phyloP scores from a whole-genome alignment of 2,797 vertebrate species.

The Rhinoraja longicauda region DNA sequence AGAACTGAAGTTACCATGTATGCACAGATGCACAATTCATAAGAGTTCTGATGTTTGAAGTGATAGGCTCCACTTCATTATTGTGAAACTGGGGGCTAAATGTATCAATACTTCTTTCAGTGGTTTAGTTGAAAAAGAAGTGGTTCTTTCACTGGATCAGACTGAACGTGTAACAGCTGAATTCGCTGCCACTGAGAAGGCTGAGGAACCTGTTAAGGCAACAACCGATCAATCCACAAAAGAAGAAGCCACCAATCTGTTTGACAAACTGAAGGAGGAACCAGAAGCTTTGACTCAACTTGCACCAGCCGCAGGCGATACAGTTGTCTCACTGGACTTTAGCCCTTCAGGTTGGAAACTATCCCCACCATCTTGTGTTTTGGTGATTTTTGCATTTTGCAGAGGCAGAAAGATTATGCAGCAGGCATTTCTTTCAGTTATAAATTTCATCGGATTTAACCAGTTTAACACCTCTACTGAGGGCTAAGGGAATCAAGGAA shows the following conservation, averaged over 20 bases:
- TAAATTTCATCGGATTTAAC: too few relatives aligned
- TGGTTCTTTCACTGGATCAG: conserved; percentile 90
- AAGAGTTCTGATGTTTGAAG: neutral
- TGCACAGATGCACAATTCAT: neutral
- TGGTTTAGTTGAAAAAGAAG: conserved; percentile 82
- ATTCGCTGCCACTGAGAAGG: conserved; percentile 52
- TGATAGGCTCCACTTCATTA: neutral
- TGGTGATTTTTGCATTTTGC: neutral
- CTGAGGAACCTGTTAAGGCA: neutral
- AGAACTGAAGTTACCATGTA: too few relatives aligned
- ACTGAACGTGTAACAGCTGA: conserved; percentile 66
- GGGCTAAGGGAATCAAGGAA: too few relatives aligned
- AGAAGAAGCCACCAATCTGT: conserved; percentile 64
- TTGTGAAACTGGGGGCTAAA: neutral
- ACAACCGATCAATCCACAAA: conserved; percentile 43
- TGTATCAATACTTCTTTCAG: conserved; percentile 55
- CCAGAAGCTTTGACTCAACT: conserved; percentile 81
- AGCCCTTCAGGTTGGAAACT: conserved; percentile 69
- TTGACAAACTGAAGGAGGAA: conserved; percentile 82
- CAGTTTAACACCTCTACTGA: too few relatives aligned
- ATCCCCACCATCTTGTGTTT: conserved; percentile 16
- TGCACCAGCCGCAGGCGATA: conserved; percentile 90
- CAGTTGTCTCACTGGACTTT: conserved; percentile 83
- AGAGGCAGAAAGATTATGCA: neutral
- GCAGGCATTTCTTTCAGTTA: neutral